Evolutionary conservation across 1,140 invertebrate genomes (phyloP), one percentile per base, ranked within the genome.

Genomic region (Pseudomyrmex gracilis): DNA sequence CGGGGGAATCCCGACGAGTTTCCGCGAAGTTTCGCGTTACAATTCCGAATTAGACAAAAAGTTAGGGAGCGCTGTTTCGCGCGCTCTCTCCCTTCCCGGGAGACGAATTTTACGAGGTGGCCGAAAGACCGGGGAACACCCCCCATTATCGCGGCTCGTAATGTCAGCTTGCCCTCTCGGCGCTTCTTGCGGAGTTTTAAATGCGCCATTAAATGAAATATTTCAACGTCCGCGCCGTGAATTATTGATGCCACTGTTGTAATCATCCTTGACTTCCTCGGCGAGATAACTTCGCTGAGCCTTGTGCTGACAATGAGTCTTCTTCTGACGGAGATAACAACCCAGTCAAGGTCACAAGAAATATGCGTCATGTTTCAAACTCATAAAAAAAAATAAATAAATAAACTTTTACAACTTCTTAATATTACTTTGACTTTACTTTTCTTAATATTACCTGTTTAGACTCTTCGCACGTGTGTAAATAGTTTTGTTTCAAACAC

Each of bases 141-240:
- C 73, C 55, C 71, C 60, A 85, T 78, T 87, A 88, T 63, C 86
- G 68, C 84, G 45, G 12, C 57, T 45, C 47, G 66, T 66, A 87
- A 82, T 66, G 47, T 22, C n/a, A 73, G 77, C 63, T 89, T 49
- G 78, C 73, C 34, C 73, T 78, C 77, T 82, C 43, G 76, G 63
- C 47, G 84, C 49, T 68, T 55, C 67, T 88, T 60, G 49, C 57
- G 20, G 63, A 83, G 78, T 73, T 89, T 88, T 74, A 88, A 89
- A 73, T 84, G 61, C 53, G 57, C 73, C 78, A 78, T 86, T 84
- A 78, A 85, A 88, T 82, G 73, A 86, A 64, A 74, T 66, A 70
- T 86, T 51, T 73, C 71, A 55, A 34, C 58, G 47, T 71, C 51
- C 51, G 49, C 43, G 17, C 13, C 24, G 70, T 64, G 58, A 64